These are phyloP conservation scores for Petrolisthes manimaculis DNA, from an alignment of 2,888 invertebrate species.

Conservation along the genomic window DNA sequence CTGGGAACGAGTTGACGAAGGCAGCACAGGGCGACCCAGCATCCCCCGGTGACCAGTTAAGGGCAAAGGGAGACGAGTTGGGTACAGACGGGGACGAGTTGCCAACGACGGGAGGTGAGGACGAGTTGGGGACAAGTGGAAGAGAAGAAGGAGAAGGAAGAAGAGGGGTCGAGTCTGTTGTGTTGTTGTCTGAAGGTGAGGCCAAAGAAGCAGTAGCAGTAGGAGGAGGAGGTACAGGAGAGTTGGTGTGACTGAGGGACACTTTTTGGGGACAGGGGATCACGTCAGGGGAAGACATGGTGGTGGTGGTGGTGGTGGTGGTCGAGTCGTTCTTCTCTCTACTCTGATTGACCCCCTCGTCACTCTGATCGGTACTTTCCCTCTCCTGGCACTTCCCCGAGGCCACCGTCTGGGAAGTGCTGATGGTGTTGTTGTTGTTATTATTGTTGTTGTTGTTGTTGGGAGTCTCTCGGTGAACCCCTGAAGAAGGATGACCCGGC, in stretches of 20 bases:
- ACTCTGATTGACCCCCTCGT: not conserved
- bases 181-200: not conserved
- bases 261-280: not conserved
- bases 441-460: too few species aligned
- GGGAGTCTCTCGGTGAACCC: too few species aligned
- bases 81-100: not conserved
- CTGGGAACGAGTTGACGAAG: not conserved
- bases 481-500: too few species aligned
- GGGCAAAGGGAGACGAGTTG: not conserved
- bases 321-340: not conserved
- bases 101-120: not conserved
- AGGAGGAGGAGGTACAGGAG: not conserved
- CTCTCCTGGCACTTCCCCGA: not conserved
- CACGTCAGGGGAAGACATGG: not conserved
- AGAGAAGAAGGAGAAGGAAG: not conserved
- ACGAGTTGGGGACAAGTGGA: not conserved
- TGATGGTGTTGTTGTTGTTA: too few species aligned
- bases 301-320: too few species aligned
- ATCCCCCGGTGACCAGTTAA: not conserved
- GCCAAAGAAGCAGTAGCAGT: not conserved
- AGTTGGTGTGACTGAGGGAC: not conserved
- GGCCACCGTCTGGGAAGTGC: too few species aligned
- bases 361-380: not conserved
- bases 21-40: not conserved
- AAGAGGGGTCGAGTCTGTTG: not conserved